These are phyloP conservation scores for Pheosia tremula DNA, from an alignment of 2,888 invertebrate species.

Conservation along the genomic window DNA sequence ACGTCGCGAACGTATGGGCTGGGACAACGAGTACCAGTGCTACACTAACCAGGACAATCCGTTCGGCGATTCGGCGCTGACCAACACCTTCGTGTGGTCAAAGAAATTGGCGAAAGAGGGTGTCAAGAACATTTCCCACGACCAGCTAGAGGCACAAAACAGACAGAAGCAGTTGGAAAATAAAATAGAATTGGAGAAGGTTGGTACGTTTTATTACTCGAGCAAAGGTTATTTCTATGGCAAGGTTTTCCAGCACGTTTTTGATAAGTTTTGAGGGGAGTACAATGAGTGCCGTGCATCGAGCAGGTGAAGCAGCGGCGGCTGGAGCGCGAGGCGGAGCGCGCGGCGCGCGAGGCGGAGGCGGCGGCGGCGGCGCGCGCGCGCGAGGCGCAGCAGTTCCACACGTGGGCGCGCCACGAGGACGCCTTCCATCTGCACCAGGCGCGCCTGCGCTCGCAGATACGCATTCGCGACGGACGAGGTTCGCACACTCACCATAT, in stretches of 20 bases:
- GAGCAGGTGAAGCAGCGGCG: conserved; percentile 93
- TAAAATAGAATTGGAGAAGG: conserved; percentile 95
- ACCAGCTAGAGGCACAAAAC: conserved; percentile 92
- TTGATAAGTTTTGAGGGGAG: not conserved
- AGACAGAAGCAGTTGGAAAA: conserved; percentile 96
- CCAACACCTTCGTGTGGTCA: conserved; percentile 98
- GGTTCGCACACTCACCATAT: conserved; percentile 64
- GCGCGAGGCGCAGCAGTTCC: conserved; percentile 94
- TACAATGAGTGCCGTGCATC: not conserved
- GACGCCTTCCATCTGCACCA: conserved; percentile 99
- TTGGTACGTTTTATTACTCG: conserved; percentile 41
- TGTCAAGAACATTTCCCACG: conserved; percentile 88
- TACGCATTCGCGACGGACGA: conserved; percentile 97
- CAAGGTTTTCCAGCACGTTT: too few relatives aligned
- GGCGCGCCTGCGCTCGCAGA: conserved; percentile 95
- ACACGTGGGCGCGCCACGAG: conserved; percentile 97
- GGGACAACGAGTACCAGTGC: conserved; percentile 98
- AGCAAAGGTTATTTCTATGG: too few relatives aligned
- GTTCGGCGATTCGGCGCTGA: conserved; percentile 97
- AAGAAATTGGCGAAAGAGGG: conserved; percentile 98
- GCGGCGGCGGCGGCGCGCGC: conserved; percentile 92
- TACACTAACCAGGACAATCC: conserved; percentile 99
- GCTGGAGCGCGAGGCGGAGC: conserved; percentile 94
- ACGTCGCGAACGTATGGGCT: conserved; percentile 96
- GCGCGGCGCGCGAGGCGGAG: conserved; percentile 91